Percentiles rank a stretch among this genome's conserved stretches.
These are phyloP conservation scores for Aleiodes alternator DNA, from an alignment of 2,888 invertebrate species.

Conservation along the genomic window DNA sequence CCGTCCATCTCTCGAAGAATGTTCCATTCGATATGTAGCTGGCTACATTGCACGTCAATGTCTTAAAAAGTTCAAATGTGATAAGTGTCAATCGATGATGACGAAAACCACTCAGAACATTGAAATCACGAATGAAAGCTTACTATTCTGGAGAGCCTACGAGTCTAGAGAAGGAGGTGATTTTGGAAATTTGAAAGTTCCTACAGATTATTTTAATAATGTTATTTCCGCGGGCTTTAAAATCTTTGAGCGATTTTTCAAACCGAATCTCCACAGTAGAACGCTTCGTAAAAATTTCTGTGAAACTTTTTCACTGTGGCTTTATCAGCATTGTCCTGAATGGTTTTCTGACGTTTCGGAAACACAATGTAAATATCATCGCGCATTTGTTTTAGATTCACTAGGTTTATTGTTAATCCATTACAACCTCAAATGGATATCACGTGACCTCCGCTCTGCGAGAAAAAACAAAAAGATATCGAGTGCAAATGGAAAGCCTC, in stretches of 20 bases:
- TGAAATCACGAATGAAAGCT: conserved; percentile 8
- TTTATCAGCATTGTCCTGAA: background rate
- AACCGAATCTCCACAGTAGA: conserved; percentile 23
- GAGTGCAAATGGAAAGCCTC: background rate
- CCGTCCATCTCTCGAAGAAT: background rate
- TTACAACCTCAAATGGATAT: conserved; percentile 39
- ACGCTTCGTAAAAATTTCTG: background rate
- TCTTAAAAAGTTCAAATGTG: conserved; percentile 4
- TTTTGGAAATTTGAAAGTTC: conserved; percentile 38
- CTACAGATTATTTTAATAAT: conserved; percentile 28
- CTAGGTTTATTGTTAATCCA: conserved; percentile 31
- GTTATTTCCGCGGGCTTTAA: conserved; percentile 25
- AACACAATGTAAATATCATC: conserved; percentile 23
- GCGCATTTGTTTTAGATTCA: conserved; percentile 18
- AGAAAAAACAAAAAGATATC: too few species aligned
- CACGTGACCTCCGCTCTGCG: background rate
- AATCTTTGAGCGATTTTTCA: conserved; percentile 11
- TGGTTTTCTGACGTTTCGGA: conserved; percentile 35
- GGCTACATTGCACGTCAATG: background rate
- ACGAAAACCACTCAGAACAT: background rate
- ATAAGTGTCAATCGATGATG: background rate
- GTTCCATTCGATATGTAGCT: background rate
- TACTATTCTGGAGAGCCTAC: conserved; percentile 44
- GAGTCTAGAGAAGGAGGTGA: conserved; percentile 30
- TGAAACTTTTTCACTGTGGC: background rate